These are phyloP conservation scores for Podilymbus podiceps DNA, from an alignment of 2,113 vertebrate genomes.

Conservation along the genomic window DNA sequence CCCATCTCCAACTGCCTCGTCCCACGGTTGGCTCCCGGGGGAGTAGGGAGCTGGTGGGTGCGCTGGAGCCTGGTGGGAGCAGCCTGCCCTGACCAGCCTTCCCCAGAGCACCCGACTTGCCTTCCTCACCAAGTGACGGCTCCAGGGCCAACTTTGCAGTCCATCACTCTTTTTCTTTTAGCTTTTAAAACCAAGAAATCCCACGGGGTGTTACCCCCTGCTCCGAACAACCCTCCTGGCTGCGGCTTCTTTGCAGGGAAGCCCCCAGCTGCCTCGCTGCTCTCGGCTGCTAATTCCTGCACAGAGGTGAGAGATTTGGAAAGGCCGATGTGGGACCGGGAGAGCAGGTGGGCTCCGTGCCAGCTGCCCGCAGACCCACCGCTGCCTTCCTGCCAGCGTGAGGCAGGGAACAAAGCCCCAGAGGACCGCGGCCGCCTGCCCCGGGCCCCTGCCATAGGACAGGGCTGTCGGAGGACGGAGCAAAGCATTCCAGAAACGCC, in stretches of 20 bases:
- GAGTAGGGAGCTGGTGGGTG: background rate
- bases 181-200: background rate
- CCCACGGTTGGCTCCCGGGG: background rate
- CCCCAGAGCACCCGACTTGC: background rate
- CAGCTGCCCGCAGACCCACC: background rate
- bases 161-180: background rate
- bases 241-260: background rate
- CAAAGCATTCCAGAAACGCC: background rate
- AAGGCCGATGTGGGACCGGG: background rate
- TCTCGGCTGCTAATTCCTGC: background rate
- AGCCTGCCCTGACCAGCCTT: background rate
- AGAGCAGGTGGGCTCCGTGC: background rate
- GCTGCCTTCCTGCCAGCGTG: background rate
- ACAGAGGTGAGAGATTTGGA: rapidly evolving
- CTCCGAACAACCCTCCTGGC: background rate
- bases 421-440: background rate
- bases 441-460: background rate
- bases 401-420: background rate
- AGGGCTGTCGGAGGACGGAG: background rate
- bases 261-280: background rate
- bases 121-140: rapidly evolving
- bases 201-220: background rate
- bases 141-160: background rate
- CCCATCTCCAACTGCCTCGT: background rate
- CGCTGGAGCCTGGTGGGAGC: background rate